Evolutionary conservation across 2,113 vertebrate genomes (phyloP).

Genomic region (Setophaga petechia): DNA sequence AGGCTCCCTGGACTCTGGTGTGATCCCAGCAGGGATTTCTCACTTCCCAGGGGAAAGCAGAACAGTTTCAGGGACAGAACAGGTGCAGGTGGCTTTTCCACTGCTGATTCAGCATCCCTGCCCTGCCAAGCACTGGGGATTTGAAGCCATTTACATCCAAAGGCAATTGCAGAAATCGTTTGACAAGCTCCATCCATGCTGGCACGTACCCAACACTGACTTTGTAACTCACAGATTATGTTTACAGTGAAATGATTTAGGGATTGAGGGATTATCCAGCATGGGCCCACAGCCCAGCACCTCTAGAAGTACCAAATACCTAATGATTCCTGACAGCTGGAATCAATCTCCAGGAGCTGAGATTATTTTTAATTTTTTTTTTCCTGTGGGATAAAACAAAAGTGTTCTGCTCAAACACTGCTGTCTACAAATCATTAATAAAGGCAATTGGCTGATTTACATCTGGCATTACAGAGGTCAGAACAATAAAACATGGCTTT

Average conservation of each 20-base stretch:
- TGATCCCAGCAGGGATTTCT: background rate
- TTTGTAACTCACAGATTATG: constrained; percentile 65
- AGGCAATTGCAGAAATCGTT: background rate
- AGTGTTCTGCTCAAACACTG: background rate
- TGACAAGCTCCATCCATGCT: constrained; percentile 46
- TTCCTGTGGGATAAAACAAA: background rate
- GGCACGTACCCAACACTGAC: constrained; percentile 24
- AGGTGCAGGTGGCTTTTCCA: background rate
- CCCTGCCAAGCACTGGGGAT: background rate
- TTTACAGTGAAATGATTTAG: constrained; percentile 64
- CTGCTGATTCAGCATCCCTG: constrained; percentile 15
- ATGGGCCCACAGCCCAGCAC: constrained; percentile 41
- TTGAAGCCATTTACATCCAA: constrained; percentile 3
- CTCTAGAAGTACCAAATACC: constrained; percentile 36
- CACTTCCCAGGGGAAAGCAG: background rate
- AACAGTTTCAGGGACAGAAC: background rate
- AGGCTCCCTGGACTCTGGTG: background rate
- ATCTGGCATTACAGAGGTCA: constrained; percentile 22
- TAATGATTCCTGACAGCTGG: constrained; percentile 53
- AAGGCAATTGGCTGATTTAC: constrained; percentile 50
- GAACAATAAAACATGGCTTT: constrained; percentile 49
- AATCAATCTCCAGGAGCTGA: background rate
- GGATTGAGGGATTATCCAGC: constrained; percentile 66
- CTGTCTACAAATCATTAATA: constrained; percentile 47
- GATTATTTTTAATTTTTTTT: background rate